Base-by-base conservation (phyloP, 2,888 invertebrate species). In the Rhodophaea formosa region DNA sequence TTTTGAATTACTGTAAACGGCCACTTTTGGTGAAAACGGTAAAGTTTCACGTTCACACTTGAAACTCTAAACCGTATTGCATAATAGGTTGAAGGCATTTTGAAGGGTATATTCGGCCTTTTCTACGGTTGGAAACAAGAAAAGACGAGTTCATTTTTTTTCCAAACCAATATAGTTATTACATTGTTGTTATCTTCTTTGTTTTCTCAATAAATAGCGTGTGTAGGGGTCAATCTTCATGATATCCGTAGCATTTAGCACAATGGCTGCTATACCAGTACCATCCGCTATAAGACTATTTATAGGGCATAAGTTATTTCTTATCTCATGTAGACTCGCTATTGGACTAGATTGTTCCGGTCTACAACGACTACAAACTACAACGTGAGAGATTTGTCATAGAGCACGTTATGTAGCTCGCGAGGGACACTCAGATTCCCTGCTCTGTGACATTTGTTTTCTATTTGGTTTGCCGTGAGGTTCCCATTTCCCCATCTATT, bases 251-350 rank as follows among this genome's bases (percentile, higher is more conserved):
- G 10, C 42, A 52, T 45, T 44, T 46, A 52, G 16, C 35, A 46
- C 30, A 55, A 60, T 58, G 32, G 29, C 14, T 52, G 44, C 49
- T 32, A 62, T 39, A 58, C 59, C 51, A 55, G 57, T 49, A 8
- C 12, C 49, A 39, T 56, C 57, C 56, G 53, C 51, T 17, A 35
- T 42, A 49, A 1, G 15, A 30, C 15, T 59, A 58, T 61, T 53
- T 51, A 35, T 39, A 51, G 35, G 35, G 16, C 51, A 51, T 35
- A 51, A 39, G 51, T 51, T 51, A 51, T 51, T 16, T 12, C 14
- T 35, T 51, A 51, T 39, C 35, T 51, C 35, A 51, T 51, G 12
- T 7, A 12, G 30, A 49, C 6, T 35, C 51, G 51, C 35, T 39
- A n/a, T 51, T 10, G 0, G 12, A 17, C 51, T 16, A 8, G 51